Evolutionary conservation across 2,888 invertebrate genomes (phyloP), one percentile per base, ranked within the genome.

Genomic region (Mimachlamys varia): DNA sequence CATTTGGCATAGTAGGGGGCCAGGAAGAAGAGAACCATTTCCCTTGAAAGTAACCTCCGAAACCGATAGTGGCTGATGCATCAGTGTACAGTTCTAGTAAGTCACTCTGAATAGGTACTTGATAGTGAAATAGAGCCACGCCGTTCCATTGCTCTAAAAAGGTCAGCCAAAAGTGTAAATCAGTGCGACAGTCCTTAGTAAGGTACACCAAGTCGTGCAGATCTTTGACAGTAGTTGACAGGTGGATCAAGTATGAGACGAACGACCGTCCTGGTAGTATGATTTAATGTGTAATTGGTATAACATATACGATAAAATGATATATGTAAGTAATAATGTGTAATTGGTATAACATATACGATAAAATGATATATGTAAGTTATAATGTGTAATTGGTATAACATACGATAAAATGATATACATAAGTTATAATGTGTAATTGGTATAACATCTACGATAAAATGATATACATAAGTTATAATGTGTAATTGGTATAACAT

Each of bases 11-110:
- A n/a, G 50, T 44, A 17, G n/a, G 27, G 0, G 90, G 90, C 90
- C 90, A 92, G 17, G 50, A 0, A 22, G 49, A 76, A 17, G 27
- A 88, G 37, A 92, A 92, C 91, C 92, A 92, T 91, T 89, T 89
- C 4, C 90, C 90, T 13, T 38, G 27, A 38, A 88, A 92, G 87
- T 91, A 92, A 12, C 91, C 90, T 17, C 90, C 90, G 89, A 90
- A 92, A 10, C 92, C 92, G 19, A 90, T 53, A n/a, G 90, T 50
- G 13, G 90, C 88, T 0, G 89, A 89, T 62, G 89, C 90, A 88
- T 91, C 91, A 12, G 91, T 91, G 55, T 62, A 91, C n/a, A 91
- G 88, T 12, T 91, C 88, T 0, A 91, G 19, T 55, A 88, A 89
- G 3, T 55, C 50, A 55, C 37, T 58, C 12, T 2, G 5, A 2